Evolutionary conservation across 2,888 invertebrate species (phyloP).

Genomic region (Girardia tigrina): DNA sequence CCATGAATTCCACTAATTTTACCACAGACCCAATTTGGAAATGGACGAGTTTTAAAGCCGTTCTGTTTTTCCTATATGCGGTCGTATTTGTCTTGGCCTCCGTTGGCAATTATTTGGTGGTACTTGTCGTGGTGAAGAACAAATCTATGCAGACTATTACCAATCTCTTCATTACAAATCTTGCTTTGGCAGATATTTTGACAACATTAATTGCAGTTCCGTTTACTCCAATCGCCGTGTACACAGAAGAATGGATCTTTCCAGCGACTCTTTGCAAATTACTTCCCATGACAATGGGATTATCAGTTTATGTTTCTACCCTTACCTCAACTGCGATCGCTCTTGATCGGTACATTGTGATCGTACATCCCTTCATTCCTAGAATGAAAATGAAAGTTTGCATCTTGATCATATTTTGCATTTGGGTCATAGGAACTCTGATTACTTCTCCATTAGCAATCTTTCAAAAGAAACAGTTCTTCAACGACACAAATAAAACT

Average conservation of each 20-base stretch:
- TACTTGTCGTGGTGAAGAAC: constrained; percentile 81
- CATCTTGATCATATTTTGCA: constrained; percentile 67
- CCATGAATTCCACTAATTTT: too few species aligned
- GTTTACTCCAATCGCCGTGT: constrained; percentile 84
- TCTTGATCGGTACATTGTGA: constrained; percentile 87
- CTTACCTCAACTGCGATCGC: constrained; percentile 90
- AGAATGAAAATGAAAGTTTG: constrained; percentile 77
- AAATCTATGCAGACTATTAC: constrained; percentile 93
- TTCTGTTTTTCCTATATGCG: constrained; percentile 64
- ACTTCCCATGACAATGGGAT: constrained; percentile 67
- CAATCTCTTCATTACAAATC: constrained; percentile 85
- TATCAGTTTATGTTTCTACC: constrained; percentile 90
- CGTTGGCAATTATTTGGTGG: constrained; percentile 58
- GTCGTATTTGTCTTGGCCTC: constrained; percentile 69
- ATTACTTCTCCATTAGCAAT: constrained; percentile 78
- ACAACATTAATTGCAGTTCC: constrained; percentile 83
- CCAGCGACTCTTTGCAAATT: constrained; percentile 76
- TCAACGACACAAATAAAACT: constrained; percentile 20
- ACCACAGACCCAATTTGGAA: background rate
- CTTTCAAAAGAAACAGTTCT: constrained; percentile 51
- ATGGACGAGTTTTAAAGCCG: background rate
- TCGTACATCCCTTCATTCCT: constrained; percentile 81
- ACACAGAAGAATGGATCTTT: constrained; percentile 77
- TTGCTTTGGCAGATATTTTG: constrained; percentile 82
- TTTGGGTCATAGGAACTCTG: constrained; percentile 74